phyloP scores from a whole-genome alignment of 1,140 invertebrate species.

The Samia ricini region DNA sequence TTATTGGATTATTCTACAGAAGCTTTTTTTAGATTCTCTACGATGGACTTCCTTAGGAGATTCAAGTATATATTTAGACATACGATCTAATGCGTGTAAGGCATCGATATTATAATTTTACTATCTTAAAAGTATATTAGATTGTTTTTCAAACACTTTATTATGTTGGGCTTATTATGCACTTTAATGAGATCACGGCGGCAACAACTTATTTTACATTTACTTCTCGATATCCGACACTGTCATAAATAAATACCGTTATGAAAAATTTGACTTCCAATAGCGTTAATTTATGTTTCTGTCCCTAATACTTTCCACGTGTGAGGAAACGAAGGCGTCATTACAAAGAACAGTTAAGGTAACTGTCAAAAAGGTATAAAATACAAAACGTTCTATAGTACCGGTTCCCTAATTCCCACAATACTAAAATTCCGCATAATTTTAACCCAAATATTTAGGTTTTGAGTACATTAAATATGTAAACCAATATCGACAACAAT shows the following conservation, averaged over 20 bases:
- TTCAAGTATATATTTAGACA: no score
- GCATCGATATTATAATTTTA: no score
- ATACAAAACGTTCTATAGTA: neutral
- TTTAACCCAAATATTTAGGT: constrained; percentile 22
- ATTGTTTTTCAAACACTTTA: neutral
- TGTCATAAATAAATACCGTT: neutral
- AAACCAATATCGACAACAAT: constrained; percentile 30
- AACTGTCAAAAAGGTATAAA: constrained; percentile 7
- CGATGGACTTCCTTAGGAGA: no score
- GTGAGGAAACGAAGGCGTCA: constrained; percentile 4
- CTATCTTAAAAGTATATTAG: no score
- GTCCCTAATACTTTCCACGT: constrained; percentile 3
- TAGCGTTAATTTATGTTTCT: neutral
- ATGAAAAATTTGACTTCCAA: neutral
- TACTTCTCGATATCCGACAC: neutral
- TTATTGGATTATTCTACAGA: no score
- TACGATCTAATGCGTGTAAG: no score
- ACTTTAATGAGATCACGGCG: neutral
- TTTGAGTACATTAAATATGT: constrained; percentile 23
- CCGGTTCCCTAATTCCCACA: constrained; percentile 6
- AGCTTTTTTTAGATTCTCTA: no score
- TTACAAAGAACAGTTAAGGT: constrained; percentile 9
- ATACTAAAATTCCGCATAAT: constrained; percentile 17
- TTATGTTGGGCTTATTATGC: neutral
- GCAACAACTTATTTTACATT: neutral